These are phyloP conservation scores for Knipowitschia caucasica DNA, from an alignment of 2,797 vertebrate genomes.

Conservation along the genomic window DNA sequence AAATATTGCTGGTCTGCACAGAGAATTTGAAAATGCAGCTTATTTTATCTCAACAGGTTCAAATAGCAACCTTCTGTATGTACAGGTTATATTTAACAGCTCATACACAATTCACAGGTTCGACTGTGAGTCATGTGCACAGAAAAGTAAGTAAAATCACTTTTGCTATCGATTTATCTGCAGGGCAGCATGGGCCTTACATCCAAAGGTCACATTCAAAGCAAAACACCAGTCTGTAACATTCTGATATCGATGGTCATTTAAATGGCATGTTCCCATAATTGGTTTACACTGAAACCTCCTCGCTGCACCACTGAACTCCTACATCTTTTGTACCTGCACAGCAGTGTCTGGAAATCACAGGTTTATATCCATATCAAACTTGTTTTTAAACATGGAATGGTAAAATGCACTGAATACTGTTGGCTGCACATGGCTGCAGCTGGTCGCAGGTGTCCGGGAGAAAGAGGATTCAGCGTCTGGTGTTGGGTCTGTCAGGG, in stretches of 20 bases:
- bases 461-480: constrained; percentile 42
- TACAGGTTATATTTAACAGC: constrained; percentile 5
- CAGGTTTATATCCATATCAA: constrained; percentile 16
- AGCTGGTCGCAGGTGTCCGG: constrained; percentile 55
- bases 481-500: constrained; percentile 49
- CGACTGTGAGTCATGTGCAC: constrained; percentile 9
- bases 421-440: constrained; percentile 50
- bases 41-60: constrained; percentile 24
- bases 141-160: constrained; percentile 7
- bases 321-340: not conserved
- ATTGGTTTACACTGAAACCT: constrained; percentile 12
- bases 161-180: constrained; percentile 5
- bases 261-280: constrained; percentile 5
- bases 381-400: constrained; percentile 31
- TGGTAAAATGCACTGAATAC: constrained; percentile 40
- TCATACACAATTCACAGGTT: not conserved
- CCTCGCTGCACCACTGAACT: not conserved
- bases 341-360: constrained; percentile 1
- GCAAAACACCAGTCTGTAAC: constrained; percentile 1
- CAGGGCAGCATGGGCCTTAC: constrained; percentile 6
- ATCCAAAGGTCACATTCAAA: constrained; percentile 7
- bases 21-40: too few species aligned
- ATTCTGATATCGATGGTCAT: constrained; percentile 11
- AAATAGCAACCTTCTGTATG: not conserved
- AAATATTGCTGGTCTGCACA: not conserved